Evolutionary conservation across 2,797 vertebrate genomes (phyloP), one percentile per base, ranked within the genome.

Genomic region (Phrynocephalus vlangalii): DNA sequence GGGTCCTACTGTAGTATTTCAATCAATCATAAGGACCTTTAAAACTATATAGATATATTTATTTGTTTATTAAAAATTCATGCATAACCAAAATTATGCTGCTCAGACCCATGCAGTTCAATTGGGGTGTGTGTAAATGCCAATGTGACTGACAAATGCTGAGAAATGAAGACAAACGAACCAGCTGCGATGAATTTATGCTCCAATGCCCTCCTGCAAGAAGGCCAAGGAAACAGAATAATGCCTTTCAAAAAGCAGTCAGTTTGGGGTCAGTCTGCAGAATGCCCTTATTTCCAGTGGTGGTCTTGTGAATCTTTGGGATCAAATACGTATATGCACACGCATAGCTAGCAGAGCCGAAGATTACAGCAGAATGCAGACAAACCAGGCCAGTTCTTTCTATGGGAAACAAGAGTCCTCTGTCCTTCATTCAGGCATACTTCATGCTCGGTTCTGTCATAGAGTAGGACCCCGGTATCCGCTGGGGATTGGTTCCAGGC

Each of bases 201-300:
- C 68, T 48, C 86, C 44, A 15, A 44, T 10, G 50, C 70, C 5
- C 20, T 68, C 38, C 33, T 67, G n/a, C 0, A 0, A 56, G 13
- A 2, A 87, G 84, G 81, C 18, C 18, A 0, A 26, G 48, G 38
- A 26, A 7, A 28, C 0, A 82, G 7, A 44, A 26, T 30, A 1
- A 1, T 72, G 6, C 85, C 22, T 73, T 89, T 90, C 87, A 85
- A 48, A 81, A 66, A 91, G 48, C 26, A 87, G 48, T 13, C 38
- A 4, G 10, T 79, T 3, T 86, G 26, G 89, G 28, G 77, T 68
- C 73, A 84, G 72, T 28, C 52, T 56, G 52, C 28, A 11, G 9
- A 63, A 72, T 38, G 68, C 28, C n/a, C 70, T 79, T 50, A 72
- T 78, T 79, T 80, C 28, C 78, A 75, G 56, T 28, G 38, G 11